Evolutionary conservation across 53 echinoderm and acorn worm genomes (phyloP).

Genomic region (Holothuria leucospilota): DNA sequence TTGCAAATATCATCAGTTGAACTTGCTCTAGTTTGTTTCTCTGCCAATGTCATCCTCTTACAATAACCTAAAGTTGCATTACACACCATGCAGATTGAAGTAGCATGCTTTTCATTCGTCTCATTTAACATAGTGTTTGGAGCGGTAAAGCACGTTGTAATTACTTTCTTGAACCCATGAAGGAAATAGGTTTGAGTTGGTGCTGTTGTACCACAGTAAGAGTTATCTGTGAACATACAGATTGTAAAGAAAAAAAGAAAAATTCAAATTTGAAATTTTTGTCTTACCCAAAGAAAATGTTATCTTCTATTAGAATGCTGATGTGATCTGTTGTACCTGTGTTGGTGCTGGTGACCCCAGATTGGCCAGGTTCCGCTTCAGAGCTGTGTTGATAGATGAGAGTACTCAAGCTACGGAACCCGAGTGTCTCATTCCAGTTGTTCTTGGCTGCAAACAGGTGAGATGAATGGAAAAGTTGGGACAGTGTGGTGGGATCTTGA

Average conservation of each 20-base stretch:
- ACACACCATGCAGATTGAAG: too few species aligned
- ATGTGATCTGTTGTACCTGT: constrained; percentile 98
- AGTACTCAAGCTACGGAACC: constrained; percentile 98
- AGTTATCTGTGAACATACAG: too few species aligned
- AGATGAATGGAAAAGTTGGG: neutral
- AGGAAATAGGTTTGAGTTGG: too few species aligned
- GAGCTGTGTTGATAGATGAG: constrained; percentile 94
- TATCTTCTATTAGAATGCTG: constrained; percentile 78
- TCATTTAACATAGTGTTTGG: too few species aligned
- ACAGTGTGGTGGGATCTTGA: neutral
- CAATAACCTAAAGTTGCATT: too few species aligned
- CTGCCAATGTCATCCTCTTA: too few species aligned
- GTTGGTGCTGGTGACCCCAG: constrained; percentile 97
- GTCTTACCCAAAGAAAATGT: neutral
- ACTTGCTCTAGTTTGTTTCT: too few species aligned
- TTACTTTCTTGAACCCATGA: too few species aligned
- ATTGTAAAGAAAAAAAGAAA: neutral
- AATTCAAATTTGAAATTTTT: neutral
- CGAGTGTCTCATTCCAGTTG: constrained; percentile 91
- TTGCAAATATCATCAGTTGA: too few species aligned
- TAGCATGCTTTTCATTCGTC: too few species aligned
- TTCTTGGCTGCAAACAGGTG: constrained; percentile 93
- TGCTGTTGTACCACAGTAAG: too few species aligned
- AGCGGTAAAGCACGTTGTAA: too few species aligned
- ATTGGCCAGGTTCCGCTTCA: constrained; percentile 86